phyloP scores from a whole-genome alignment of 2,888 invertebrate species.

The Cyclophora albipunctata region DNA sequence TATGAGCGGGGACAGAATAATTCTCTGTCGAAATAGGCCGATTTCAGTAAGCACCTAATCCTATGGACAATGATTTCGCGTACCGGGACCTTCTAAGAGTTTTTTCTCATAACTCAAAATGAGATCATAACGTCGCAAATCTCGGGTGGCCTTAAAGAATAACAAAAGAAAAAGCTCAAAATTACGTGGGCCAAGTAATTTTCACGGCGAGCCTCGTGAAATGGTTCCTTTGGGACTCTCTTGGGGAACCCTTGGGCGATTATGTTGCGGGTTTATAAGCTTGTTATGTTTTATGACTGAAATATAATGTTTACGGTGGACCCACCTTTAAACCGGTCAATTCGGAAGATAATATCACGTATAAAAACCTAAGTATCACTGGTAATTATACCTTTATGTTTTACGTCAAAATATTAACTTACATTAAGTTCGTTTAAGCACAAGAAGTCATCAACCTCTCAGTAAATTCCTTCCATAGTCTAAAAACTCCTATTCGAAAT shows the following conservation, averaged over 20 bases:
- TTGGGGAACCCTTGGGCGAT: conserved; percentile 55
- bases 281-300: conserved; percentile 69
- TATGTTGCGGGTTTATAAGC: conserved; percentile 70
- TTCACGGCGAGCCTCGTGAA: conserved; percentile 61
- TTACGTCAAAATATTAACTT: conserved; percentile 19
- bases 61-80: conserved; percentile 60
- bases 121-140: conserved; percentile 71
- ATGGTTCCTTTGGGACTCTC: conserved; percentile 60
- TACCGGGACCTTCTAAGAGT: conserved; percentile 61
- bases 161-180: conserved; percentile 70
- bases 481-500: conserved; percentile 42
- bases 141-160: conserved; percentile 67
- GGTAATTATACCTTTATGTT: no score
- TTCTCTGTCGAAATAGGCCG: conserved; percentile 27
- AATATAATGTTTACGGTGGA: conserved; percentile 53
- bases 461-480: no score
- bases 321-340: conserved; percentile 36
- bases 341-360: conserved; percentile 12
- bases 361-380: no score
- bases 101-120: conserved; percentile 72
- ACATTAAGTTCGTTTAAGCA: no score
- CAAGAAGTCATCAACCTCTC: no score
- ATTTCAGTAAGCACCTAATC: conserved; percentile 57
- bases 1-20: conserved; percentile 22
- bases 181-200: conserved; percentile 71